A percentile compares a stretch with the other conserved stretches of the same genome.
Conservation (phyloP, 2,113 vertebrate genomes). For the Dunckerocampus dactyliophorus region DNA sequence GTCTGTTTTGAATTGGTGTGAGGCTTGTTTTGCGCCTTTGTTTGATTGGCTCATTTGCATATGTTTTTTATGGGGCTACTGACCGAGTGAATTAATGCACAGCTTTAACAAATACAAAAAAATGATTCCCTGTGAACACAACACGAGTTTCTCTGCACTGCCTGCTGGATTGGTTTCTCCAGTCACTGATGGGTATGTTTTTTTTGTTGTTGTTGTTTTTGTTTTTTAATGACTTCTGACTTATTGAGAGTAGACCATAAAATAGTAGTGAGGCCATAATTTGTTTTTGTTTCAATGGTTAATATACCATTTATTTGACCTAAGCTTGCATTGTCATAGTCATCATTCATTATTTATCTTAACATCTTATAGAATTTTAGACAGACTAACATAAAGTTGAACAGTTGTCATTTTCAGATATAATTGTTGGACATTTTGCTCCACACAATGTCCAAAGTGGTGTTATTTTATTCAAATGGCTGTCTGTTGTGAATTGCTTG, state of each 20-base stretch:
- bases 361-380: too few species aligned
- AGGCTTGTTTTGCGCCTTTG: background rate
- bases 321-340: background rate
- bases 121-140: too few species aligned
- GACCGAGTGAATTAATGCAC: background rate
- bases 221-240: background rate
- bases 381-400: background rate
- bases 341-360: background rate
- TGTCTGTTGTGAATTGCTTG: background rate
- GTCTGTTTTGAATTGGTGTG: background rate
- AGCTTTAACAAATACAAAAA: background rate
- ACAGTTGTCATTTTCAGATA: background rate
- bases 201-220: too few species aligned
- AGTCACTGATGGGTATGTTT: background rate
- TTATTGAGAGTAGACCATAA: background rate
- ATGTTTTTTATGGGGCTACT: background rate
- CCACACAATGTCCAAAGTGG: background rate
- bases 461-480: background rate
- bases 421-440: background rate
- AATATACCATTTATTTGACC: background rate
- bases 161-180: background rate
- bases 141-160: background rate
- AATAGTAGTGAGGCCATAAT: background rate
- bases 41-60: conserved; percentile 1
- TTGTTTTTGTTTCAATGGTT: background rate